Base-by-base conservation (phyloP, 2,113 vertebrate species). In the Myotis lucifugus region DNA sequence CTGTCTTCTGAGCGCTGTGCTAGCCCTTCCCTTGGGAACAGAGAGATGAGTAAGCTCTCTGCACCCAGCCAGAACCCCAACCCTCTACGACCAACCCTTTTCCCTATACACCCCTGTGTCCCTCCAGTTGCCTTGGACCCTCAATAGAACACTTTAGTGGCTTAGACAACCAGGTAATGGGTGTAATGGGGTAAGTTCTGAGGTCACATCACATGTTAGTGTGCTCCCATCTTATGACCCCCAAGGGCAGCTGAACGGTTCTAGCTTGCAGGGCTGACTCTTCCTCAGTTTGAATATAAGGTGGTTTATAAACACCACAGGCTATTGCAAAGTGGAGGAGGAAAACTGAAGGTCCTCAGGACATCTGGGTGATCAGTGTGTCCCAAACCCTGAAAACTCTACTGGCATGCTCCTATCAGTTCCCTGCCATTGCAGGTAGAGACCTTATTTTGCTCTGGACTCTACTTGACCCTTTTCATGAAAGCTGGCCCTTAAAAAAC, bases 401-500 rank as follows among this genome's bases (percentile, higher is more conserved):
- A 34, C 59, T 1, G 6, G 29, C 27, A 23, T 52, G 25, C 27
- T 70, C 7, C n/a, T 59, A 8, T 69, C 25, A 67, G 29, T 83
- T 61, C 70, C 14, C 32, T 2, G 0, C 8, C 18, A 18, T 25
- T 48, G 52, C 17, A 40, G 2, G 27, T 25, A 1, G 72, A 77
- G 70, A n/a, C 27, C 21, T 85, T 42, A 59, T 74, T 95, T 94
- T 91, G 64, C 15, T 82, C 21, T 48, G 34, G 42, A 88, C 54
- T 96, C 46, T 25, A 69, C 88, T 77, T 96, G 67, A 25, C 69
- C 56, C 40, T 87, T 82, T 93, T 77, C 76, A 42, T 87, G 40
- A 85, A 88, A 95, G 34, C 66, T 56, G 21, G 40, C 72, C 52
- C 72, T 94, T 70, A 59, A n/a, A 92, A 88, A 59, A 19, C 77